phyloP scores from a whole-genome alignment of 2,888 invertebrate genomes.

The Baccha elongata region DNA sequence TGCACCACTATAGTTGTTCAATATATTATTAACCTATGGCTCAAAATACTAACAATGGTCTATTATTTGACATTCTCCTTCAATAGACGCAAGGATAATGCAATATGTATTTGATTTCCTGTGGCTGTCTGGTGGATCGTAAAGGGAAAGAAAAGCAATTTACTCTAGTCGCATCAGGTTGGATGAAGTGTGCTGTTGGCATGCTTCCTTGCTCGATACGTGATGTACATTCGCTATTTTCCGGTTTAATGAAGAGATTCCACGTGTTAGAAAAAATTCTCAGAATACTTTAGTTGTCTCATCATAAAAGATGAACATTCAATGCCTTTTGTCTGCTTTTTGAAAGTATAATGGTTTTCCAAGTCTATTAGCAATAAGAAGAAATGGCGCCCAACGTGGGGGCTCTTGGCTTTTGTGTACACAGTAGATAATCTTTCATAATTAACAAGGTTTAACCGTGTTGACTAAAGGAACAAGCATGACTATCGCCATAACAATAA shows the following conservation, averaged over 20 bases:
- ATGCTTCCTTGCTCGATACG: constrained; percentile 1
- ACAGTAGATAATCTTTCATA: constrained; percentile 47
- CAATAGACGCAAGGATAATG: constrained; percentile 64
- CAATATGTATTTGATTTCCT: constrained; percentile 69
- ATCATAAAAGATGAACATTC: constrained; percentile 46
- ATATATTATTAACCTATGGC: not conserved
- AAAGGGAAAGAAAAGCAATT: constrained; percentile 17
- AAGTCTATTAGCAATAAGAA: constrained; percentile 20
- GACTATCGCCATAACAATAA: constrained; percentile 20
- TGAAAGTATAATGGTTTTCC: constrained; percentile 53
- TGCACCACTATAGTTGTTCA: not conserved
- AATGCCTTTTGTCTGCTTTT: constrained; percentile 57
- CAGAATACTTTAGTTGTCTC: constrained; percentile 11
- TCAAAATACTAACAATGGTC: constrained; percentile 37
- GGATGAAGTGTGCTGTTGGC: constrained; percentile 27
- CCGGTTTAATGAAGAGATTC: constrained; percentile 34
- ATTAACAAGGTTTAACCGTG: constrained; percentile 37
- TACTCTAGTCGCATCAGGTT: not conserved
- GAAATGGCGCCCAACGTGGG: not conserved
- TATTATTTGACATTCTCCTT: constrained; percentile 62
- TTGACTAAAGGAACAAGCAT: constrained; percentile 33
- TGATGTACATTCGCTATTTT: constrained; percentile 34
- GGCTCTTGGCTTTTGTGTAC: constrained; percentile 3
- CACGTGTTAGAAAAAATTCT: not conserved
- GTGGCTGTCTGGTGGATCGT: constrained; percentile 45